Conservation (phyloP, 2,113 vertebrate genomes). For the Macquaria australasica region DNA sequence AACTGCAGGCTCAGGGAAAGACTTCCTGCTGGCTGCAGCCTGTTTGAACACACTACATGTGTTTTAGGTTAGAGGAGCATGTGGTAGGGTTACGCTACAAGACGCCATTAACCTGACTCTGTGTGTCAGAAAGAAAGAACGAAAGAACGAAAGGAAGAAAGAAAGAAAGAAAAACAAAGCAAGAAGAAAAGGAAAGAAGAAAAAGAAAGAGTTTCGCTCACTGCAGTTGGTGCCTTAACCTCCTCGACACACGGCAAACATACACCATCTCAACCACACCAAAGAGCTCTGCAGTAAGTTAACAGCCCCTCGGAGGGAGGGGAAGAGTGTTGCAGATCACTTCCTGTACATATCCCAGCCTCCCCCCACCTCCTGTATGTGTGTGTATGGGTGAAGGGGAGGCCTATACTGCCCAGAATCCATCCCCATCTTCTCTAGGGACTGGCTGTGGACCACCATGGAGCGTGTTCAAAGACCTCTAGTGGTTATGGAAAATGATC, state of each 20-base stretch:
- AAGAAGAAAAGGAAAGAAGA: slow-evolving; percentile 10
- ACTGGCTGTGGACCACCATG: slow-evolving; percentile 71
- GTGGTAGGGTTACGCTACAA: slow-evolving; percentile 61
- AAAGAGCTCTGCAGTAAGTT: slow-evolving; percentile 88
- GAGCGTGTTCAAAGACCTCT: slow-evolving; percentile 56
- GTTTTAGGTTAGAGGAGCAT: slow-evolving; percentile 78
- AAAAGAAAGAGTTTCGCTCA: slow-evolving; percentile 1
- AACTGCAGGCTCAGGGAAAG: slow-evolving; percentile 32
- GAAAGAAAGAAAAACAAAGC: slow-evolving; percentile 35
- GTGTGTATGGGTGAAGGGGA: slow-evolving; percentile 15
- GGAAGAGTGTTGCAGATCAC: slow-evolving; percentile 78
- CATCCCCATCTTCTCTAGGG: slow-evolving; percentile 67
- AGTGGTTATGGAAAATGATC: slow-evolving; percentile 69
- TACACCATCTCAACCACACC: slow-evolving; percentile 76
- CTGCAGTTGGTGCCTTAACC: slow-evolving; percentile 20
- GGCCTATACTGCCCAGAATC: slow-evolving; percentile 39
- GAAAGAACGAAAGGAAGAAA: slow-evolving; percentile 1
- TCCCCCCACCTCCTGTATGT: slow-evolving; percentile 13
- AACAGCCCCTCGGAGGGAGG: slow-evolving; percentile 79
- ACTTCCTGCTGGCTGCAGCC: slow-evolving; percentile 35
- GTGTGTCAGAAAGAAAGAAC: slow-evolving; percentile 28
- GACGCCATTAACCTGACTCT: slow-evolving; percentile 77
- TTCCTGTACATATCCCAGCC: slow-evolving; percentile 69
- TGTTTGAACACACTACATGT: slow-evolving; percentile 61
- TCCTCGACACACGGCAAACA: slow-evolving; percentile 28